These are phyloP conservation scores for Strigamia transsilvanica DNA, from an alignment of 2,888 invertebrate species.

Conservation along the genomic window DNA sequence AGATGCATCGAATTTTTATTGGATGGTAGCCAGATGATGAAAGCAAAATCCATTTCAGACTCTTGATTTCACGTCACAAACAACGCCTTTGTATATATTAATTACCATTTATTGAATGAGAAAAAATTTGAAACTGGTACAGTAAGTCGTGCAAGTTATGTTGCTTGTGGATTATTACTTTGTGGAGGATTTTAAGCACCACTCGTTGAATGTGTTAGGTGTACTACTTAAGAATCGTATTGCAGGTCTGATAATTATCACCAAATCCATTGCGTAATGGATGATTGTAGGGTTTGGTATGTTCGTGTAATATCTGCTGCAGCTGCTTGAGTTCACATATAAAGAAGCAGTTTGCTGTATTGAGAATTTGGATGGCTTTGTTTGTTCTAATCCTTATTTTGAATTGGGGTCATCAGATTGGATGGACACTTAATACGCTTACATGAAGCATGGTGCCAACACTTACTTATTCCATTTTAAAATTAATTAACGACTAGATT, in stretches of 20 bases:
- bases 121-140: too few relatives aligned
- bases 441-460: background rate
- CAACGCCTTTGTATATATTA: too few relatives aligned
- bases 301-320: background rate
- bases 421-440: background rate
- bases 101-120: too few relatives aligned
- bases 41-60: background rate
- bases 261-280: background rate
- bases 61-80: too few relatives aligned
- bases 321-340: conserved; percentile 6
- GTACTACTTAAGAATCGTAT: background rate
- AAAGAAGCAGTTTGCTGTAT: background rate
- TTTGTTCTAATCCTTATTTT: background rate
- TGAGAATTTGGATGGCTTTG: background rate
- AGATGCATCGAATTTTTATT: background rate
- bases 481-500: too few relatives aligned
- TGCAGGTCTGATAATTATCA: background rate
- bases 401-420: background rate
- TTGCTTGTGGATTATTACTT: too few relatives aligned
- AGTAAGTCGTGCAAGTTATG: too few relatives aligned
- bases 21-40: background rate
- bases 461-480: background rate
- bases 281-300: background rate
- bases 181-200: too few relatives aligned
- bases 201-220: too few relatives aligned